A percentile compares a stretch with the other conserved stretches of the same genome.
Evolutionary conservation across 2,888 invertebrate genomes (phyloP).

Genomic region (Cryptocheilus praepositus): DNA sequence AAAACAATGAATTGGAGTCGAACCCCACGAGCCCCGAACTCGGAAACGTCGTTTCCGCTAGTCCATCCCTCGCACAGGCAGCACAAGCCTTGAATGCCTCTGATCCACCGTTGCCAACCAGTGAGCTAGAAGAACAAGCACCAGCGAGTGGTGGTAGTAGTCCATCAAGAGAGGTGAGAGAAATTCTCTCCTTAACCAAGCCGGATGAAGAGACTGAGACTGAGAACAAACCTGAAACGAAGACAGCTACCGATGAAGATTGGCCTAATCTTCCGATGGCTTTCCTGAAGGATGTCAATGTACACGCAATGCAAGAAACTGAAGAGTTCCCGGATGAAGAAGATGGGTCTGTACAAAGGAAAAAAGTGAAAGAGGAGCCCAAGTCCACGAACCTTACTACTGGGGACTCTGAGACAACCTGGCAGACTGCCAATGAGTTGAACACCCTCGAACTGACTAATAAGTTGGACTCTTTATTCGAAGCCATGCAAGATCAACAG

Average conservation of each 20-base stretch:
- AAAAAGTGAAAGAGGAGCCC: constrained; percentile 41
- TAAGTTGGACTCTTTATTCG: constrained; percentile 65
- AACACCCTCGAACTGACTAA: constrained; percentile 55
- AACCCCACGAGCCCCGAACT: constrained; percentile 66
- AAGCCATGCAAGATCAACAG: constrained; percentile 65
- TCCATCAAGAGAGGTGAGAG: constrained; percentile 92
- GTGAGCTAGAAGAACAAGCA: constrained; percentile 67
- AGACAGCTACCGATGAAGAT: constrained; percentile 59
- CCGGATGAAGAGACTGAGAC: constrained; percentile 63
- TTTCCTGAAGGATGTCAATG: constrained; percentile 68
- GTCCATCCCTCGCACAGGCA: constrained; percentile 67
- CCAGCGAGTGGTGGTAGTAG: constrained; percentile 89
- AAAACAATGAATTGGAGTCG: constrained; percentile 71
- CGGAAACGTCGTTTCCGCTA: constrained; percentile 61
- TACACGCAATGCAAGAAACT: constrained; percentile 51
- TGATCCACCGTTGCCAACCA: constrained; percentile 65
- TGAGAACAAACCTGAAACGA: constrained; percentile 57
- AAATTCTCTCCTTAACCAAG: constrained; percentile 86
- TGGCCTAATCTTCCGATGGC: constrained; percentile 75
- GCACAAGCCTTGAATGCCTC: constrained; percentile 64
- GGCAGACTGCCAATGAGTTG: constrained; percentile 52
- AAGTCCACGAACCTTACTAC: constrained; percentile 23
- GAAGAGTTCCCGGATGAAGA: constrained; percentile 53
- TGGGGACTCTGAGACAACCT: constrained; percentile 46
- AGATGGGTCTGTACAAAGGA: constrained; percentile 42